Conservation (phyloP, 2,888 invertebrate genomes). For the Ophioninae sp. region DNA sequence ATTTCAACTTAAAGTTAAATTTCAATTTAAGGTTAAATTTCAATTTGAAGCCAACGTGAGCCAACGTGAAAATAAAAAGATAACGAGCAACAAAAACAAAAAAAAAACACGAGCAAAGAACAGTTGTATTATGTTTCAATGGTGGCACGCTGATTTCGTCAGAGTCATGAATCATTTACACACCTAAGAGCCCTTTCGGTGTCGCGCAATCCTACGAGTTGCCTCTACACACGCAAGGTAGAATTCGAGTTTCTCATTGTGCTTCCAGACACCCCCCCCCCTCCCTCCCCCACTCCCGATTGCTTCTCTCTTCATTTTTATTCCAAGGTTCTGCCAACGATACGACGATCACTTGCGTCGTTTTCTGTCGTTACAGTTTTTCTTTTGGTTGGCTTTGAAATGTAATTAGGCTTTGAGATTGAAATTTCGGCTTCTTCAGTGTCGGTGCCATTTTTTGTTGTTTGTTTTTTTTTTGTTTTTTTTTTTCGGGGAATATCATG, state of each 20-base stretch:
- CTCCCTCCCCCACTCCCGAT: too few relatives aligned
- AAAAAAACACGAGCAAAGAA: constrained; percentile 22
- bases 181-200: constrained; percentile 47
- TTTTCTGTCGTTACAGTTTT: constrained; percentile 3
- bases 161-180: constrained; percentile 63
- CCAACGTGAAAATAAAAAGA: too few relatives aligned
- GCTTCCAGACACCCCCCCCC: too few relatives aligned
- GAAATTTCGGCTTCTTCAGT: too few relatives aligned
- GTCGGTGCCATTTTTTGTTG: too few relatives aligned
- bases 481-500: too few relatives aligned
- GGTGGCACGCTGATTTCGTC: constrained; percentile 47
- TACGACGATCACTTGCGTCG: constrained; percentile 21
- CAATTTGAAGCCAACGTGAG: too few relatives aligned
- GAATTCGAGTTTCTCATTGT: constrained; percentile 11
- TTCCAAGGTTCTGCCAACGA: constrained; percentile 26
- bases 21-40: too few relatives aligned
- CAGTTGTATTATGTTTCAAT: constrained; percentile 57
- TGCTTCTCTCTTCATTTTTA: constrained; percentile 24
- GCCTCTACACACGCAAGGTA: constrained; percentile 43
- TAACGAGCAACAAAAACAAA: not conserved
- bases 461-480: too few relatives aligned
- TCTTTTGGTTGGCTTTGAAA: too few relatives aligned
- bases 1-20: too few relatives aligned
- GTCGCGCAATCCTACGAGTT: constrained; percentile 40
- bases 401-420: too few relatives aligned